A percentile compares a stretch with the other conserved stretches of the same genome.
These are phyloP conservation scores for Cynocephalus volans DNA, from an alignment of 2,113 vertebrate species.

Conservation along the genomic window DNA sequence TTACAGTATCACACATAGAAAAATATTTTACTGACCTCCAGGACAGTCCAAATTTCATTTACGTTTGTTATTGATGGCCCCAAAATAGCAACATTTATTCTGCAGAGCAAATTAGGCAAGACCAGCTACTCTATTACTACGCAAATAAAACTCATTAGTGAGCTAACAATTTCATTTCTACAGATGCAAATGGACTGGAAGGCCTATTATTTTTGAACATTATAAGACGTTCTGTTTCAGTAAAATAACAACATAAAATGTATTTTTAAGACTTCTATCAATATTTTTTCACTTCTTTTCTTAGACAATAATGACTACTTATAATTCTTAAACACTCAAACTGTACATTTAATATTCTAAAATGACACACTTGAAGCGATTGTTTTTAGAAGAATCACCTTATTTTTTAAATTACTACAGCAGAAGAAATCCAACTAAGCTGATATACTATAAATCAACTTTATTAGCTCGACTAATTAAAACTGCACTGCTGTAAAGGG, in stretches of 20 bases:
- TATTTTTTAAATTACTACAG: not conserved
- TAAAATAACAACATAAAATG: slow-evolving; percentile 79
- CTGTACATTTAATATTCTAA: slow-evolving; percentile 20
- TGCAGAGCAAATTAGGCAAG: slow-evolving; percentile 83
- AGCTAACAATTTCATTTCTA: slow-evolving; percentile 86
- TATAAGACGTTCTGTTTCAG: slow-evolving; percentile 79
- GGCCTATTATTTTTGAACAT: slow-evolving; percentile 82
- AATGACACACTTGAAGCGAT: slow-evolving; percentile 61
- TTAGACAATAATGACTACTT: slow-evolving; percentile 68
- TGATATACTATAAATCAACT: slow-evolving; percentile 51
- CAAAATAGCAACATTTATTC: slow-evolving; percentile 83
- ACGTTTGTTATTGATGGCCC: slow-evolving; percentile 78
- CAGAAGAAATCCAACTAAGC: slow-evolving; percentile 16
- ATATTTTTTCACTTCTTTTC: slow-evolving; percentile 67
- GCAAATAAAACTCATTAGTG: slow-evolving; percentile 89
- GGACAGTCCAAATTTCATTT: slow-evolving; percentile 78
- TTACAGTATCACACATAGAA: slow-evolving; percentile 66
- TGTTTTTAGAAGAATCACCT: not conserved
- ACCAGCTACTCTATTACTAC: slow-evolving; percentile 86
- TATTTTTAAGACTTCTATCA: slow-evolving; percentile 73
- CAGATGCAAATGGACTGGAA: slow-evolving; percentile 84
- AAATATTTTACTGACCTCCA: slow-evolving; percentile 74
- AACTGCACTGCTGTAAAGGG: not conserved
- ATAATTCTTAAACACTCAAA: slow-evolving; percentile 64
- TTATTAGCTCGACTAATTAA: slow-evolving; percentile 40